Conservation (phyloP, 2,113 vertebrate species). For the Agapornis roseicollis region DNA sequence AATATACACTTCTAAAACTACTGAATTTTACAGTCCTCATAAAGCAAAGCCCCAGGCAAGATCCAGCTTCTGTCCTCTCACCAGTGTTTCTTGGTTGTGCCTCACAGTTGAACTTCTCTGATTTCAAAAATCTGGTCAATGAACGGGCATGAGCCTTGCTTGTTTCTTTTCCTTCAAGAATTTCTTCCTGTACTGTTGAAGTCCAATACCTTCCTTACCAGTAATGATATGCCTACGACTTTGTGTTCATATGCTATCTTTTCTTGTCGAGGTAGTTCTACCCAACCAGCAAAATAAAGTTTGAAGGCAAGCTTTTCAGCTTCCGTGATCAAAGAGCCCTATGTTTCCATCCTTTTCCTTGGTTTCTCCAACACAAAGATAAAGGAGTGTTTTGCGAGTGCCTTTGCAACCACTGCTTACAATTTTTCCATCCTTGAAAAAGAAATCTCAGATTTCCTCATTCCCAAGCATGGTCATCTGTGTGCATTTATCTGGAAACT, state of each 20-base stretch:
- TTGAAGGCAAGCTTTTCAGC: not conserved
- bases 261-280: not conserved
- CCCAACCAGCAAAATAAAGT: not conserved
- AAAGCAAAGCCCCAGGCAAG: not conserved
- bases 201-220: not conserved
- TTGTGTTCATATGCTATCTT: not conserved
- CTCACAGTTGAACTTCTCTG: not conserved
- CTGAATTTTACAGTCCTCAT: not conserved
- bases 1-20: not conserved
- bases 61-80: not conserved
- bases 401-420: not conserved
- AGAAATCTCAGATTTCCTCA: not conserved
- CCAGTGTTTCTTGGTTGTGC: not conserved
- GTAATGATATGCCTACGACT: not conserved
- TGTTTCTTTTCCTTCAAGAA: not conserved
- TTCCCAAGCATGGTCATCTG: not conserved
- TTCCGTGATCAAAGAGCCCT: not conserved
- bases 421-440: not conserved
- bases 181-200: not conserved
- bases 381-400: not conserved
- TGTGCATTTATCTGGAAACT: not conserved
- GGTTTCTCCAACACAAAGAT: not conserved
- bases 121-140: not conserved
- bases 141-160: not conserved
- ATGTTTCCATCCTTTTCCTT: not conserved